Evolutionary conservation across 1,140 invertebrate genomes (phyloP).

Genomic region (Octopus sinensis): DNA sequence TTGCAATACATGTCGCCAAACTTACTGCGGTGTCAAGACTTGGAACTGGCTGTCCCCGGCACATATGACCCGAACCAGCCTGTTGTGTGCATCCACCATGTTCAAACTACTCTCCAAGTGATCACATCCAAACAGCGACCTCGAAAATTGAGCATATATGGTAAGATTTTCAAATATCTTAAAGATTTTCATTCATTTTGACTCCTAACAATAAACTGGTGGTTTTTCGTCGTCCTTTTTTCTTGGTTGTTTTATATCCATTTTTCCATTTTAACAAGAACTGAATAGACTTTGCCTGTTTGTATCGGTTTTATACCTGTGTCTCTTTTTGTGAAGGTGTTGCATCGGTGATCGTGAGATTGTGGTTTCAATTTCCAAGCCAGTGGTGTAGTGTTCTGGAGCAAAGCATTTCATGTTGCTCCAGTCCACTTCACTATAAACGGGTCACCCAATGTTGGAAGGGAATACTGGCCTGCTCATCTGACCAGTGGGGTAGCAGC

Average conservation of each 20-base stretch:
- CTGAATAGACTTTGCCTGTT: too few species aligned
- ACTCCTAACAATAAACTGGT: neutral
- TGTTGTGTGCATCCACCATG: conserved; percentile 81
- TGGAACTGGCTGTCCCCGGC: conserved; percentile 90
- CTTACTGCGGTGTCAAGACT: conserved; percentile 79
- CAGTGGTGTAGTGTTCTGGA: too few species aligned
- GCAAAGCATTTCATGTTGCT: too few species aligned
- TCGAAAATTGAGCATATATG: conserved; percentile 87
- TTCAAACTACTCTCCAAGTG: conserved; percentile 79
- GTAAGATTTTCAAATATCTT: conserved; percentile 50
- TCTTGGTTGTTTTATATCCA: neutral
- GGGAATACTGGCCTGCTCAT: too few species aligned
- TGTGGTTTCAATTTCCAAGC: too few species aligned
- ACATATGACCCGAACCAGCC: conserved; percentile 88
- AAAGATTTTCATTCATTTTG: too few species aligned
- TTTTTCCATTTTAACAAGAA: neutral
- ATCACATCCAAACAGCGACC: conserved; percentile 98
- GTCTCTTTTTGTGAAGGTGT: too few species aligned
- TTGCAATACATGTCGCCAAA: conserved; percentile 94
- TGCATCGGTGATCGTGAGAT: too few species aligned
- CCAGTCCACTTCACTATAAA: too few species aligned
- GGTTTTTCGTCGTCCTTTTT: neutral
- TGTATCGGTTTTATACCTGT: too few species aligned
- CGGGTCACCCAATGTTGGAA: too few species aligned
- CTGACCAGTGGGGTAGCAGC: too few species aligned